phyloP scores from a whole-genome alignment of 2,797 vertebrate genomes.

The Manis crassicaudata region DNA sequence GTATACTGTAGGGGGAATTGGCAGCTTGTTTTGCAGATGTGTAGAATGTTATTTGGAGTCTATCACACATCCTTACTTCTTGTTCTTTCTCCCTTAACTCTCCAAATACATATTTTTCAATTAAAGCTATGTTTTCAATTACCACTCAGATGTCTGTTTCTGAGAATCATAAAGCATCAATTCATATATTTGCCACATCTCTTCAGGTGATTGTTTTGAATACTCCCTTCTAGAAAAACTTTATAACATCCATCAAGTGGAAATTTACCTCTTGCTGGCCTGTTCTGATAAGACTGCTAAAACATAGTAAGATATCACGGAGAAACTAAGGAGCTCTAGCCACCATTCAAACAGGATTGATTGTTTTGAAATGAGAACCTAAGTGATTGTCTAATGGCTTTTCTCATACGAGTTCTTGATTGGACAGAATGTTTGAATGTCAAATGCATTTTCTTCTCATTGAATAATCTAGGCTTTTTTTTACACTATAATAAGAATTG shows the following conservation, averaged over 20 bases:
- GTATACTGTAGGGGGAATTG: not conserved
- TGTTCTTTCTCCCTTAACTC: not conserved
- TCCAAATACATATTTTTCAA: not conserved
- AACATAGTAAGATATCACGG: not conserved
- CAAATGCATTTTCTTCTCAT: conserved; percentile 1
- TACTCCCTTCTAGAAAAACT: not conserved
- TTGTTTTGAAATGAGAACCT: conserved; percentile 14
- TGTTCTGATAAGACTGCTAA: conserved; percentile 6
- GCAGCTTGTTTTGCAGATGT: not conserved
- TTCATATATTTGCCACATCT: not conserved
- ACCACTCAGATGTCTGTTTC: not conserved
- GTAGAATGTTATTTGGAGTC: not conserved
- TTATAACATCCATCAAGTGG: not conserved
- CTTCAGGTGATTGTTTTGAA: conserved; percentile 1
- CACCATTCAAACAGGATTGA: not conserved
- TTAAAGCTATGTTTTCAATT: not conserved
- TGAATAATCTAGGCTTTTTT: conserved; percentile 1
- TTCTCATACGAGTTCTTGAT: not conserved
- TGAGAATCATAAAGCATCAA: not conserved
- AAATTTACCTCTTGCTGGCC: not conserved
- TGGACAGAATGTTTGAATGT: not conserved
- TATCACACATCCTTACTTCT: not conserved
- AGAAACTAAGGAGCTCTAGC: not conserved
- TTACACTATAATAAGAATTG: not conserved
- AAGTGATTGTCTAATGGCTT: not conserved